phyloP scores from a whole-genome alignment of 2,797 vertebrate genomes.

The Schizopygopsis malacanthus region DNA sequence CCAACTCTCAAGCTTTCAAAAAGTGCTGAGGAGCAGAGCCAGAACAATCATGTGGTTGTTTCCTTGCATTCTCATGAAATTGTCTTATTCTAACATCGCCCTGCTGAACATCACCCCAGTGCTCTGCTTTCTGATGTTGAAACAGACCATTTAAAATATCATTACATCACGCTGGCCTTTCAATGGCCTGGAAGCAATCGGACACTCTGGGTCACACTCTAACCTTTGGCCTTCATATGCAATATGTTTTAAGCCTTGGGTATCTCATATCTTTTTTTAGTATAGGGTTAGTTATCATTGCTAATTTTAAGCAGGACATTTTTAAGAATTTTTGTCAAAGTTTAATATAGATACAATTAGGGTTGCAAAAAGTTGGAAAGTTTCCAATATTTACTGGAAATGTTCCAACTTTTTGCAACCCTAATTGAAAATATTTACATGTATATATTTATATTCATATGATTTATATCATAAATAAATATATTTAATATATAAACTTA shows the following conservation, averaged over 20 bases:
- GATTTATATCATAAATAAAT: no score
- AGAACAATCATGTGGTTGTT: conserved; percentile 33
- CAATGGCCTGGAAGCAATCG: conserved; percentile 74
- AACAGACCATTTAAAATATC: conserved; percentile 75
- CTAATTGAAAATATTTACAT: no score
- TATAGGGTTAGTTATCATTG: neutral
- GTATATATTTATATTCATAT: no score
- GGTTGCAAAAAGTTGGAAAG: no score
- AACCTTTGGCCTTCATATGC: conserved; percentile 62
- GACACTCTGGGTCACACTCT: conserved; percentile 61
- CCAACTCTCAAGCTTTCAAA: conserved; percentile 12
- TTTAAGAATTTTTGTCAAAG: no score
- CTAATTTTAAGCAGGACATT: neutral
- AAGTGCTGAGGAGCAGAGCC: neutral
- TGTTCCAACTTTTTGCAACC: no score
- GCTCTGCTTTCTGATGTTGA: conserved; percentile 59
- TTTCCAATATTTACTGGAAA: no score
- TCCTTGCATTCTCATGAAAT: conserved; percentile 11
- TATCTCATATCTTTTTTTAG: conserved; percentile 15
- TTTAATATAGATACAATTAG: no score
- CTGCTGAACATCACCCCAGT: conserved; percentile 62
- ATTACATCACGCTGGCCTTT: conserved; percentile 73
- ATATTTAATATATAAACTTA: no score
- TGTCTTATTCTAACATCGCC: conserved; percentile 18
- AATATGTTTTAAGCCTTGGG: neutral